A percentile compares a stretch with the other conserved stretches of the same genome.
Evolutionary conservation across 1,140 invertebrate genomes (phyloP).

Genomic region (Idris sp.): DNA sequence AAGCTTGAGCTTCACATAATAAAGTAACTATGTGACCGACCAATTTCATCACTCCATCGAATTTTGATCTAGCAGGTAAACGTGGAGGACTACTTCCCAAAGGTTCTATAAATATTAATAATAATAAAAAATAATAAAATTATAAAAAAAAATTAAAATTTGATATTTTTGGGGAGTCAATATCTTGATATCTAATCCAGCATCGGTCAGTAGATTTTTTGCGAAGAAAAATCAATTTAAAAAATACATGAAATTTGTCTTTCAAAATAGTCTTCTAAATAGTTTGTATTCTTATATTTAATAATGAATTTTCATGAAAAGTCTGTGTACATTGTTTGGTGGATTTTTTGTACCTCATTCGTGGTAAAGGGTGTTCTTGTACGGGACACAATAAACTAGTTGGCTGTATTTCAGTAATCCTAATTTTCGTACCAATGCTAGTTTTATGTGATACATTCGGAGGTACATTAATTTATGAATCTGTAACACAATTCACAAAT

Average conservation of each 20-base stretch:
- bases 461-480: slow-evolving; percentile 76
- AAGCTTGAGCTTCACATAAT: slow-evolving; percentile 82
- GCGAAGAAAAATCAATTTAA: too few relatives aligned
- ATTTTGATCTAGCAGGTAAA: slow-evolving; percentile 78
- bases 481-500: slow-evolving; percentile 73
- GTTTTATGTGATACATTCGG: slow-evolving; percentile 78
- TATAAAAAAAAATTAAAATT: too few relatives aligned
- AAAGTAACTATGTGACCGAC: slow-evolving; percentile 77
- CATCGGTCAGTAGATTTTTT: too few relatives aligned
- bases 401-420: slow-evolving; percentile 71
- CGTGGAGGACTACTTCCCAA: slow-evolving; percentile 80
- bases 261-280: too few relatives aligned
- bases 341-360: slow-evolving; percentile 83
- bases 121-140: too few relatives aligned
- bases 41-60: slow-evolving; percentile 71
- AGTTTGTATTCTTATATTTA: too few relatives aligned
- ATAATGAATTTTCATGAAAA: too few relatives aligned
- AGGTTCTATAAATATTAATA: slow-evolving; percentile 77
- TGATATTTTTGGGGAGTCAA: slow-evolving; percentile 15
- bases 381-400: slow-evolving; percentile 83
- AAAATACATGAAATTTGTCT: too few relatives aligned
- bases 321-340: too few relatives aligned
- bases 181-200: slow-evolving; percentile 32
- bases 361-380: slow-evolving; percentile 84
- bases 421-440: slow-evolving; percentile 73